Evolutionary conservation across 2,888 invertebrate species (phyloP), one percentile per base, ranked within the genome.

Genomic region (Aphrophora alni): DNA sequence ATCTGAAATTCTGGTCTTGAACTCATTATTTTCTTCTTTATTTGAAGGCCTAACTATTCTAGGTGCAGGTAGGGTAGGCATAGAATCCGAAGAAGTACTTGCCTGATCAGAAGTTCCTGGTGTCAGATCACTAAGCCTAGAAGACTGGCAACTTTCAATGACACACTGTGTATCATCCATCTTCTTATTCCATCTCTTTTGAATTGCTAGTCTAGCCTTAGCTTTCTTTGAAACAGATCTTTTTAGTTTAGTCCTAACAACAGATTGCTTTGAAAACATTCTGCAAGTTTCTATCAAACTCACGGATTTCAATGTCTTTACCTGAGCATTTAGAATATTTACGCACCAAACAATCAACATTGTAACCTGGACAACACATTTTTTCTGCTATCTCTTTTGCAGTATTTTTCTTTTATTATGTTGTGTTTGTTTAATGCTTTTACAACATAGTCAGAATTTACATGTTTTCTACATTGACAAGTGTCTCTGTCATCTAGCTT

Each of bases 401-500:
- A 12, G 72, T 72, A 26, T 38, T 72, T n/a, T n/a, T 21, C n/a
- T 1, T 72, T 72, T 26, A 72, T 72, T 33, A 72, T 38, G 21
- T 72, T 72, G 27, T 72, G 28, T 27, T 38, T 26, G 72, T 72
- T 33, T 72, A 72, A 5, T 17, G 72, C 26, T 33, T 25, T 26
- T 21, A 72, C 72, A 72, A 72, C 28, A 72, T 33, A 72, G 27
- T 72, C 72, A 72, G 72, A 33, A 38, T 72, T 72, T 21, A 72
- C 38, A 72, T 72, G 72, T 28, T 33, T 26, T 51, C 26, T 44
- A 26, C 76, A 76, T 26, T 51, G 59, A 28, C 76, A 76, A 14
- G 76, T 76, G 28, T 76, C 76, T n/a, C 76, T 44, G 25, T 59
- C 59, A 10, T 44, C 59, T 24, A 76, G 76, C 59, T 59, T 76